Evolutionary conservation across 2,888 invertebrate genomes (phyloP).

Genomic region (Pristionchus maxplancki): DNA sequence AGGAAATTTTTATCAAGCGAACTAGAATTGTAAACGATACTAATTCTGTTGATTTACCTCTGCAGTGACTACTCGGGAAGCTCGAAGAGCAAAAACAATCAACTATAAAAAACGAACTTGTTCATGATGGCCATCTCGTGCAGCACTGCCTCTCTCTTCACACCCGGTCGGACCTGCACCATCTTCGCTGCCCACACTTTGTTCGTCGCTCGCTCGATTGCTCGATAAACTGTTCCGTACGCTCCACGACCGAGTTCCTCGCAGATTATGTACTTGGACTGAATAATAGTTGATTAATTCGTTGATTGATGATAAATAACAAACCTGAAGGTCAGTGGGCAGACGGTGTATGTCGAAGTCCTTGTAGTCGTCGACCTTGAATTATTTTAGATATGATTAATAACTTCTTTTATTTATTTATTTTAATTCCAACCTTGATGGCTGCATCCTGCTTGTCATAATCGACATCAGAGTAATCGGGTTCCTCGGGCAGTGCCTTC

Average conservation of each 20-base stretch:
- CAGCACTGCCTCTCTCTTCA: constrained; percentile 78
- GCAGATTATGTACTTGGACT: constrained; percentile 67
- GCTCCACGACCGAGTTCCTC: constrained; percentile 78
- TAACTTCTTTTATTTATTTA: not conserved
- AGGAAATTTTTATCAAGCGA: too few relatives aligned
- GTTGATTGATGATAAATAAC: not conserved
- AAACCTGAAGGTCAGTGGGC: constrained; percentile 67
- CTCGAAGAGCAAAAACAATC: not conserved
- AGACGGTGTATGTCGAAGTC: constrained; percentile 66
- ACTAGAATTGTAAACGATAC: too few relatives aligned
- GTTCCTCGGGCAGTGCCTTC: constrained; percentile 24
- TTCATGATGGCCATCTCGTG: constrained; percentile 80
- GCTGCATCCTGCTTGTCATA: constrained; percentile 65
- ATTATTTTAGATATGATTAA: not conserved
- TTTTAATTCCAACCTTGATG: not conserved
- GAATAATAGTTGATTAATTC: not conserved
- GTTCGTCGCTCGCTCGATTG: constrained; percentile 79
- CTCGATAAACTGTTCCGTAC: constrained; percentile 79
- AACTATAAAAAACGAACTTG: constrained; percentile 56
- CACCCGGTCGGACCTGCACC: constrained; percentile 78
- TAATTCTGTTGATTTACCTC: not conserved
- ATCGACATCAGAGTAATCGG: constrained; percentile 57
- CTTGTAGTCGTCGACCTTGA: constrained; percentile 62
- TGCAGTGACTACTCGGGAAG: not conserved
- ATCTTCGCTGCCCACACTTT: constrained; percentile 80